These are phyloP conservation scores for Tetragonula clypearis DNA, from an alignment of 1,140 invertebrate species.

Conservation along the genomic window DNA sequence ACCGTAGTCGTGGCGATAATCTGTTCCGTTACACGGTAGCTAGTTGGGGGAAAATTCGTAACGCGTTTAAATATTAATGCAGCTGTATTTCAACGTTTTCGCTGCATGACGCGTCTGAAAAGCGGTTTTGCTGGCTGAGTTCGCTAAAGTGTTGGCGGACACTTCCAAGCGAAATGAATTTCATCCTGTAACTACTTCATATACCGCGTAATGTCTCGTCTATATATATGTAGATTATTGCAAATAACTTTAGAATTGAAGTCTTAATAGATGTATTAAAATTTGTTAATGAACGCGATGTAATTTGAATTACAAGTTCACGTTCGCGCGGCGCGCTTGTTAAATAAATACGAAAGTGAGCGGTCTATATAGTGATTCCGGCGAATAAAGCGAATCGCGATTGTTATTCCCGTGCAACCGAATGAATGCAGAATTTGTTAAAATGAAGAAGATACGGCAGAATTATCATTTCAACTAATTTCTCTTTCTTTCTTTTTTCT, in stretches of 20 bases:
- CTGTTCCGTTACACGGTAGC: not conserved
- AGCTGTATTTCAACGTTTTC: constrained; percentile 10
- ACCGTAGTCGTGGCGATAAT: not conserved
- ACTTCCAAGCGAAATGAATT: constrained; percentile 1
- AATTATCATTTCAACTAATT: too few relatives aligned
- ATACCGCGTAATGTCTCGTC: not conserved
- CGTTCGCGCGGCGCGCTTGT: too few relatives aligned
- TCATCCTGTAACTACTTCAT: not conserved
- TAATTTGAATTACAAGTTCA: not conserved
- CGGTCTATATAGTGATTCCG: too few relatives aligned
- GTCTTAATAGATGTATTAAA: not conserved
- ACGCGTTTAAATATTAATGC: constrained; percentile 19
- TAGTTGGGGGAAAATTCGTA: not conserved
- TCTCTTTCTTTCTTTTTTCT: too few relatives aligned
- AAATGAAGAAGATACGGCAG: too few relatives aligned
- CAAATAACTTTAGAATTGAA: not conserved
- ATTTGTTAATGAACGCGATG: not conserved
- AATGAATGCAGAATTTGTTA: too few relatives aligned
- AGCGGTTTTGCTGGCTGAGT: not conserved
- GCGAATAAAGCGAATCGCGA: too few relatives aligned
- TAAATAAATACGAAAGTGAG: too few relatives aligned
- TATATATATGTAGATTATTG: not conserved
- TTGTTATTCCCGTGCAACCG: too few relatives aligned
- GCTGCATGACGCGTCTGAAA: not conserved
- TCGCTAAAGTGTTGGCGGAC: not conserved